Percentiles rank a stretch among this genome's conserved stretches.
phyloP scores from a whole-genome alignment of 2,113 vertebrate species.

The Gymnocephalus cernua region DNA sequence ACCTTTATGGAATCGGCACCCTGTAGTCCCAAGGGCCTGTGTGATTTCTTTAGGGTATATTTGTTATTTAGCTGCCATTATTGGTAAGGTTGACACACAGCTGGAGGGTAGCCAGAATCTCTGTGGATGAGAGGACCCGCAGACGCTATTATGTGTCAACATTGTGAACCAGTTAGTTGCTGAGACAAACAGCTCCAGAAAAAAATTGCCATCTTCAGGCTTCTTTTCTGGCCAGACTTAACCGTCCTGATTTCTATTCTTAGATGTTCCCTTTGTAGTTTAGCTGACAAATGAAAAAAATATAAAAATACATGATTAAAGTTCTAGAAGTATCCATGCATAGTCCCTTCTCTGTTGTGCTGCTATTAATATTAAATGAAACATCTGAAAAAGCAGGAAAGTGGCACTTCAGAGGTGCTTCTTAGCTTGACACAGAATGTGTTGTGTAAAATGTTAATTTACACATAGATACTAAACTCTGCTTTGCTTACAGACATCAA shows the following conservation, averaged over 20 bases:
- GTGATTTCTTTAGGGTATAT: slow-evolving; percentile 63
- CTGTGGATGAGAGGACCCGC: slow-evolving; percentile 35
- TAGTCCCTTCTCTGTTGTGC: not conserved
- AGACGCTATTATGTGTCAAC: slow-evolving; percentile 49
- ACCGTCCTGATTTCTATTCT: slow-evolving; percentile 52
- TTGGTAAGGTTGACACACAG: slow-evolving; percentile 70
- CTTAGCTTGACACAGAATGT: slow-evolving; percentile 5
- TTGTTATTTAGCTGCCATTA: slow-evolving; percentile 74
- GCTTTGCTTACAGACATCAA: not conserved
- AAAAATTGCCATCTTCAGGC: slow-evolving; percentile 23
- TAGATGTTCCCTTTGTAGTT: slow-evolving; percentile 52
- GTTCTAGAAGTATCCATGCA: not conserved
- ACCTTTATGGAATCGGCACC: slow-evolving; percentile 63
- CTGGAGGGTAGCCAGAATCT: slow-evolving; percentile 60
- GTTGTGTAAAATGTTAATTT: not conserved
- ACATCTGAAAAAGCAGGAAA: not conserved
- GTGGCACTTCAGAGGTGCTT: slow-evolving; percentile 19
- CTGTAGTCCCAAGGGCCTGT: slow-evolving; percentile 33
- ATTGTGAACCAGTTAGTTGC: slow-evolving; percentile 36
- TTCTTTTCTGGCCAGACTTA: slow-evolving; percentile 28
- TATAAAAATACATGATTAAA: slow-evolving; percentile 37
- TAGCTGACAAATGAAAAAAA: slow-evolving; percentile 51
- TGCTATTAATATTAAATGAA: slow-evolving; percentile 46
- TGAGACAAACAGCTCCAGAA: not conserved
- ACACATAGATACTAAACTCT: not conserved